Evolutionary conservation across 2,797 vertebrate genomes (phyloP).

Genomic region (Sciaenops ocellatus): DNA sequence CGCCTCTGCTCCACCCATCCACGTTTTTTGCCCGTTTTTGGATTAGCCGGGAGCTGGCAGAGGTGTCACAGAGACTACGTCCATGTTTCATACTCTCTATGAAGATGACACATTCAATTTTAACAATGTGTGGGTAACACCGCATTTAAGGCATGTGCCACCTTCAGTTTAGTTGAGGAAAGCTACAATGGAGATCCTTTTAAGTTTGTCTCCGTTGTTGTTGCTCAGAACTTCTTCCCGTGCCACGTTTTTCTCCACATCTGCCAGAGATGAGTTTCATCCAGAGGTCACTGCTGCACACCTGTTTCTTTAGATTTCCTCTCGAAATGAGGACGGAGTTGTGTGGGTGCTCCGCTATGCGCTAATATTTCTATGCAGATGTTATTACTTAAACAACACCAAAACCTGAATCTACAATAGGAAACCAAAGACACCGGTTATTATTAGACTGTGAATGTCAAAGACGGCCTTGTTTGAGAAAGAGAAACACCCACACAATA

Average conservation of each 20-base stretch:
- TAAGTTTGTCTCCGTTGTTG: background rate
- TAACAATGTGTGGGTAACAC: background rate
- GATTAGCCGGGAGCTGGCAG: too few species aligned
- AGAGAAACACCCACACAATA: background rate
- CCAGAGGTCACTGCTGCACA: background rate
- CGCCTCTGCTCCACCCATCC: too few species aligned
- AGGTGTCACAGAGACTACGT: too few species aligned
- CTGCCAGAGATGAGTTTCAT: background rate
- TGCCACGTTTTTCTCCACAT: background rate
- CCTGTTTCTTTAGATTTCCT: background rate
- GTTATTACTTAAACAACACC: background rate
- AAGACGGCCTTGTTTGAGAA: background rate
- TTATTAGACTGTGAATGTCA: background rate
- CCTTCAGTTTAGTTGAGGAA: background rate
- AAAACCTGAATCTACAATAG: background rate
- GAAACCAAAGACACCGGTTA: background rate
- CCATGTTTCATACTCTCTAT: too few species aligned
- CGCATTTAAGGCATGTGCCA: background rate
- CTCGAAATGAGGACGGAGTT: too few species aligned
- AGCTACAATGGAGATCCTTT: background rate
- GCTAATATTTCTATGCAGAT: background rate
- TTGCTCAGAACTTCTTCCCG: background rate
- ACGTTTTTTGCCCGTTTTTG: too few species aligned
- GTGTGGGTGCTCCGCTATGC: background rate
- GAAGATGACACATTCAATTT: background rate